Percentiles rank a stretch among this genome's conserved stretches.
Conservation (phyloP, 2,888 invertebrate species). For the Chymomyza amoena region DNA sequence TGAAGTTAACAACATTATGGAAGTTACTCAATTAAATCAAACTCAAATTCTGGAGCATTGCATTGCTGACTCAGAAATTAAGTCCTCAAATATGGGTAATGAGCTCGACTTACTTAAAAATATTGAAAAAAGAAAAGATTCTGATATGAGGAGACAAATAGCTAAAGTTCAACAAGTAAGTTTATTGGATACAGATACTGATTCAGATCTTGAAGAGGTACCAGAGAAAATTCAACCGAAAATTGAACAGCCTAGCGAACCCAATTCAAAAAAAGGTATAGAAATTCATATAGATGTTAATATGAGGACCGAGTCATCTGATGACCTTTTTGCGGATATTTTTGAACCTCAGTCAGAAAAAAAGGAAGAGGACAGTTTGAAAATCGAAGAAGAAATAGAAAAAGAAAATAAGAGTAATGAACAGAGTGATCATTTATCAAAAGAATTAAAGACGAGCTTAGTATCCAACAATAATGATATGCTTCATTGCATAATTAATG, state of each 20-base stretch:
- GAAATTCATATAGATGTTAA: constrained; percentile 80
- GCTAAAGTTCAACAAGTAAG: constrained; percentile 11
- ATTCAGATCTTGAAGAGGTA: constrained; percentile 73
- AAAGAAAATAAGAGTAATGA: not conserved
- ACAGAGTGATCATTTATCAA: constrained; percentile 2
- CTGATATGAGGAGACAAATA: not conserved
- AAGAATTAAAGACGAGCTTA: not conserved
- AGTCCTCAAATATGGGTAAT: not conserved
- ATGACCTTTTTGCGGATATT: constrained; percentile 88
- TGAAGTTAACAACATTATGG: constrained; percentile 83
- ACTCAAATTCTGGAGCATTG: constrained; percentile 43
- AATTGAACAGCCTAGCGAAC: not conserved
- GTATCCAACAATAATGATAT: not conserved
- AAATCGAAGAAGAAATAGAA: not conserved
- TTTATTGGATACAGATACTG: constrained; percentile 52
- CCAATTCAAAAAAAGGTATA: constrained; percentile 22
- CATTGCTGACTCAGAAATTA: constrained; percentile 15
- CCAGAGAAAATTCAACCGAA: not conserved
- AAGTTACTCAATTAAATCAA: constrained; percentile 63
- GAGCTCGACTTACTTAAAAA: constrained; percentile 25
- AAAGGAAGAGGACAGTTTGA: constrained; percentile 25
- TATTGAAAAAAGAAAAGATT: constrained; percentile 25
- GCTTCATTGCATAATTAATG: constrained; percentile 17
- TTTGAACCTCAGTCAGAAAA: constrained; percentile 76
- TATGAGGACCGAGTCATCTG: constrained; percentile 77